phyloP scores from a whole-genome alignment of 2,797 vertebrate genomes.

The Rhinoraja longicauda region DNA sequence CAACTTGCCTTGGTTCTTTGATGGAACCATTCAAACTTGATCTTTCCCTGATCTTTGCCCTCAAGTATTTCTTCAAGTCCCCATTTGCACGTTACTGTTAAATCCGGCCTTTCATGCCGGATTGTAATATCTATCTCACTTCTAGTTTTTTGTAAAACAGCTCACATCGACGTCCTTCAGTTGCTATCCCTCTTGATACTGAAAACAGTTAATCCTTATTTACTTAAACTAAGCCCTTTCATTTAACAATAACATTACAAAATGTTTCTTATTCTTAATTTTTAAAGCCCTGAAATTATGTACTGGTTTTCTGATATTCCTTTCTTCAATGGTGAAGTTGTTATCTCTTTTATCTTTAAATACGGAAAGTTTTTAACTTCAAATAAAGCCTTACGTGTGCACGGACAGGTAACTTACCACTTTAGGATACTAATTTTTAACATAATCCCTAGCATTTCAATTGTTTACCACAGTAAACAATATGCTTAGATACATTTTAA shows the following conservation, averaged over 20 bases:
- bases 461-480: not conserved
- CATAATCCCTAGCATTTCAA: not conserved
- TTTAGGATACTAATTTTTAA: not conserved
- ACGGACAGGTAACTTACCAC: not conserved
- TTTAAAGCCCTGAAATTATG: not conserved
- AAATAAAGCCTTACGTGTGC: not conserved
- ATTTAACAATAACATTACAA: too few relatives aligned
- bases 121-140: too few relatives aligned
- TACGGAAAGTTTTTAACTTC: not conserved
- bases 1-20: not conserved
- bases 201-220: too few relatives aligned
- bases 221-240: too few relatives aligned
- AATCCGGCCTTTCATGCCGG: too few relatives aligned
- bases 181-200: too few relatives aligned
- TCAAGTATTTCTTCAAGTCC: too few relatives aligned
- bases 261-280: not conserved
- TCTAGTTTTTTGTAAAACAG: too few relatives aligned
- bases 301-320: not conserved
- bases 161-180: too few relatives aligned
- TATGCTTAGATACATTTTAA: not conserved
- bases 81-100: too few relatives aligned
- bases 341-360: not conserved
- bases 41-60: too few relatives aligned
- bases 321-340: not conserved
- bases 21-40: not conserved